These are phyloP conservation scores for Drosophila miranda DNA, from an alignment of 1,140 invertebrate genomes.

Conservation along the genomic window DNA sequence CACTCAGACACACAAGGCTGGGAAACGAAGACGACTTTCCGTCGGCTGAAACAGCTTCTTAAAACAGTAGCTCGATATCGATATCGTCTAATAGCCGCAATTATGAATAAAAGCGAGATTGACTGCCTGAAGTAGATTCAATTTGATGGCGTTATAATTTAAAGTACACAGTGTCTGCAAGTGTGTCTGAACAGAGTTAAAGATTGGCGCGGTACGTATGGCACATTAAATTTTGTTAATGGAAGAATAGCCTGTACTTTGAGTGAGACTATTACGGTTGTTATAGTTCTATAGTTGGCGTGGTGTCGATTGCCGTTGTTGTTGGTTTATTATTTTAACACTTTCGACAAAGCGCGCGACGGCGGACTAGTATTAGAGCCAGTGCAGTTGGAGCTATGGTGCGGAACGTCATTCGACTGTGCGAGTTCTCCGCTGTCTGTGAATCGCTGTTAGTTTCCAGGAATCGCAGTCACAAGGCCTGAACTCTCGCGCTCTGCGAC, in stretches of 20 bases:
- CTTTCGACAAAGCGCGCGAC: slow-evolving; percentile 65
- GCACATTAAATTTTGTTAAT: slow-evolving; percentile 50
- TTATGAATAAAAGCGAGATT: slow-evolving; percentile 34
- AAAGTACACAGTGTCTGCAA: slow-evolving; percentile 43
- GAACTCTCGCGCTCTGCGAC: slow-evolving; percentile 22
- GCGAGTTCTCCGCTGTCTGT: slow-evolving; percentile 79
- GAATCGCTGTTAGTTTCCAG: slow-evolving; percentile 82
- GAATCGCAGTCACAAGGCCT: slow-evolving; percentile 63
- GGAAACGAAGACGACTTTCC: slow-evolving; percentile 31
- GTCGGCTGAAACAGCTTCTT: too few relatives aligned
- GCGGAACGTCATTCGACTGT: slow-evolving; percentile 75
- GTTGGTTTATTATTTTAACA: slow-evolving; percentile 77
- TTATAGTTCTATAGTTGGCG: slow-evolving; percentile 47
- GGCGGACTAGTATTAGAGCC: slow-evolving; percentile 44
- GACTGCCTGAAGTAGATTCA: slow-evolving; percentile 2
- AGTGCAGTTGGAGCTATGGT: slow-evolving; percentile 53
- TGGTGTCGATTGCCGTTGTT: slow-evolving; percentile 44
- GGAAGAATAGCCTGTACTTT: slow-evolving; percentile 26
- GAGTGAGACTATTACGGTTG: slow-evolving; percentile 29
- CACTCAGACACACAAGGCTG: background rate
- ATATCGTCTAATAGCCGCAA: slow-evolving; percentile 13
- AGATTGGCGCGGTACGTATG: slow-evolving; percentile 47
- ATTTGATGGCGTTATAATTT: slow-evolving; percentile 57
- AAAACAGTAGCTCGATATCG: slow-evolving; percentile 12
- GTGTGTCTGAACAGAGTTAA: slow-evolving; percentile 1